phyloP scores from a whole-genome alignment of 2,888 invertebrate species.

The Altica lythri region DNA sequence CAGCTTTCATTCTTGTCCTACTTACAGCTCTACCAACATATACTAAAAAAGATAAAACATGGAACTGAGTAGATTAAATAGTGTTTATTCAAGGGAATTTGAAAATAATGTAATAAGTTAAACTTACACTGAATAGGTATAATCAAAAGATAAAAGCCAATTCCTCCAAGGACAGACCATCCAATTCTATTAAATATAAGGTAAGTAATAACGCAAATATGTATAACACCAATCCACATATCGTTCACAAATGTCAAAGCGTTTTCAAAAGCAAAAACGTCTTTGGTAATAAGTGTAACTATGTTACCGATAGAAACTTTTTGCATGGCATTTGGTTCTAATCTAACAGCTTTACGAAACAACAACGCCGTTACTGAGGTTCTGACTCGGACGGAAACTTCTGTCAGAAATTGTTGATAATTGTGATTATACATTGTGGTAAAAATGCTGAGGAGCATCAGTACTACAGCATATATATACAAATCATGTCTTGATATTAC shows the following conservation, averaged over 20 bases:
- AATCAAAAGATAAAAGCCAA: slow-evolving; percentile 58
- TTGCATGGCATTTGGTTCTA: slow-evolving; percentile 62
- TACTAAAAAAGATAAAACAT: slow-evolving; percentile 31
- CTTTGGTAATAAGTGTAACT: slow-evolving; percentile 90
- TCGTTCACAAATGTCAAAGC: slow-evolving; percentile 87
- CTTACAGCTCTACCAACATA: slow-evolving; percentile 35
- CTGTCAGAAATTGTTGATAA: slow-evolving; percentile 74
- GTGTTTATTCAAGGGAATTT: not conserved
- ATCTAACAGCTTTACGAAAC: slow-evolving; percentile 65
- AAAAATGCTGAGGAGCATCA: slow-evolving; percentile 71
- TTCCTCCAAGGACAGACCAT: slow-evolving; percentile 60
- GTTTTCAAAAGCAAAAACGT: slow-evolving; percentile 88
- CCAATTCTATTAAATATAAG: slow-evolving; percentile 71
- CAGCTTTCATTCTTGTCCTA: slow-evolving; percentile 35
- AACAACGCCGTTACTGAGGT: slow-evolving; percentile 80
- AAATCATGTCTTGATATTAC: slow-evolving; percentile 56
- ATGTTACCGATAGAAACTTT: slow-evolving; percentile 72
- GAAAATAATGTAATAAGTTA: slow-evolving; percentile 17
- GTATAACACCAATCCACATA: slow-evolving; percentile 87
- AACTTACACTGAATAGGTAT: slow-evolving; percentile 57
- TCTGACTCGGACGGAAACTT: slow-evolving; percentile 77
- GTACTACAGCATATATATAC: slow-evolving; percentile 73
- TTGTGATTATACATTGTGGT: slow-evolving; percentile 72
- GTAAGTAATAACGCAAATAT: slow-evolving; percentile 77
- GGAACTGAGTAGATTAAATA: not conserved